Conservation (phyloP, 2,888 invertebrate genomes). For the Himalopsyche kuldschensis region DNA sequence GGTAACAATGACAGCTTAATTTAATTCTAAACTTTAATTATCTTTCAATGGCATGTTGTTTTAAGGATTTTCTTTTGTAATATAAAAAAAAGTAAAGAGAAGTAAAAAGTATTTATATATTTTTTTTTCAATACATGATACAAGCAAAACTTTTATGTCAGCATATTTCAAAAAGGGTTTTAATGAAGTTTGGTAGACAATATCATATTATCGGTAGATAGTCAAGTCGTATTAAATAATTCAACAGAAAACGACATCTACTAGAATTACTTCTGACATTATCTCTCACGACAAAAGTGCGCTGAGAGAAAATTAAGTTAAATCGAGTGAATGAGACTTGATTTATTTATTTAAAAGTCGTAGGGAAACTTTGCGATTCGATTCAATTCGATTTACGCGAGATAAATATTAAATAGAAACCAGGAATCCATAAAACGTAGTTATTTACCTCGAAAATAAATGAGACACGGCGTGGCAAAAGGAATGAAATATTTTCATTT, state of each 20-base stretch:
- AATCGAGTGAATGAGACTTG: conserved; percentile 9
- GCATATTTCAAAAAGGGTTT: no score
- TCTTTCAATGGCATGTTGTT: no score
- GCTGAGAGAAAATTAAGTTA: neutral
- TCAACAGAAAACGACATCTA: neutral
- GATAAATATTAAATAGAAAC: neutral
- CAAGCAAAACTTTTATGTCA: no score
- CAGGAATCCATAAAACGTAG: neutral
- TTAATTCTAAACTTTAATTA: no score
- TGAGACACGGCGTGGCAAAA: no score
- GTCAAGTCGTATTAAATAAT: neutral
- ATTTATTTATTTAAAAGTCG: conserved; percentile 4
- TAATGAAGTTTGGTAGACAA: neutral
- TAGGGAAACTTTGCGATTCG: neutral
- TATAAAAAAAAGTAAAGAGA: no score
- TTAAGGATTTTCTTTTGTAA: no score
- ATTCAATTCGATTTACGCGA: neutral
- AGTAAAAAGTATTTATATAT: no score
- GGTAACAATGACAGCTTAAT: no score
- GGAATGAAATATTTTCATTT: no score
- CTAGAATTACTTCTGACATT: neutral
- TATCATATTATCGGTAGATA: neutral
- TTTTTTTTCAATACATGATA: no score
- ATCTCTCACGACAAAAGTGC: neutral
- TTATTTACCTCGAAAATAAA: no score